Base-by-base conservation (phyloP, 2,888 invertebrate species). In the Pristionchus entomophagus region DNA sequence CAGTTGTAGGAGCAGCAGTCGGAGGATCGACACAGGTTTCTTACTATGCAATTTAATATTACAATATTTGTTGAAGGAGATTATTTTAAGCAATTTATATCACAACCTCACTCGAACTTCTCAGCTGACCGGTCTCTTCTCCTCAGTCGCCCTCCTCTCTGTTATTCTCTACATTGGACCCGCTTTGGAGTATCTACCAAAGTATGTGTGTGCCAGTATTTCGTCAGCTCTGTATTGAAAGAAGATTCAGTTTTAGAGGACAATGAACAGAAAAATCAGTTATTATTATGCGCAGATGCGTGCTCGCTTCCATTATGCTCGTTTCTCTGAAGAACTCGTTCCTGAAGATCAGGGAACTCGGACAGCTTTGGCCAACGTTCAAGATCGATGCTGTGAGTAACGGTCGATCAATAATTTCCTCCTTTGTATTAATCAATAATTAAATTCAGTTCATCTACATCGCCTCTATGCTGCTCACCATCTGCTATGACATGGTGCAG, bases 131-230 rank as follows among this genome's bases (percentile, higher is more conserved):
- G 90, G 91, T 53, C 88, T 91, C 29, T 92, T 93, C 85, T 93
- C 93, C 0, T 91, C 92, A 0, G 65, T 93, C 49, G 90, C 92
- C 2, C 87, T 93, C 0, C 86, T 93, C 45, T 89, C 91, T 14
- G 92, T 93, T 10, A 92, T 93, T 73, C 84, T 93, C 41, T 92
- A 90, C 86, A 92, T 93, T 65, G 93, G 92, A 0, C 91, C 93
- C 0, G 91, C 92, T 0, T 73, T 93, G 8, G 90, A 93, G 86
- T 93, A 93, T 81, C 87, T 93, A 59, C 93, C 93, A 8, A 90
- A 91, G 86, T 90, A 29, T 5, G 62, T 35, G 22, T 29, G 41
- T 45, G 4, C 49, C 78, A 73, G 17, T 73, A 8, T n/a, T n/a
- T 73, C 38, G 5, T 35, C 6, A 8, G 12, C 22, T 73, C 38